These are phyloP conservation scores for Erythrocercus mccallii DNA, from an alignment of 2,113 vertebrate species.

Conservation along the genomic window DNA sequence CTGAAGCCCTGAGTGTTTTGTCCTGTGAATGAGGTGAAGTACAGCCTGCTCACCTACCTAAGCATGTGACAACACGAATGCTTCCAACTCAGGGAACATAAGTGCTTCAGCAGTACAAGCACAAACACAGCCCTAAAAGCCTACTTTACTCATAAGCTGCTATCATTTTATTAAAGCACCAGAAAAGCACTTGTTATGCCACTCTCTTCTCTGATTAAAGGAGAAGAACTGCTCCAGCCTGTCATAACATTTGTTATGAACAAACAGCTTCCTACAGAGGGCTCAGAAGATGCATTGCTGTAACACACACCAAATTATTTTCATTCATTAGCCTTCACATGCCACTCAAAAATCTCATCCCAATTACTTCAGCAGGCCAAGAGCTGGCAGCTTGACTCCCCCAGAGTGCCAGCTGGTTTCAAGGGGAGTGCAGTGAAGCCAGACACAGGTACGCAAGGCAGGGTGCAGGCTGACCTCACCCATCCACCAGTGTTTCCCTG, in stretches of 20 bases:
- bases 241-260: slow-evolving; percentile 42
- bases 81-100: neutral
- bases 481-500: neutral
- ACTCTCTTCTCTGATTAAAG: slow-evolving; percentile 33
- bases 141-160: neutral
- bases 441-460: neutral
- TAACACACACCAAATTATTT: neutral
- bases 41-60: neutral
- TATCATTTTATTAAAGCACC: slow-evolving; percentile 17
- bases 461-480: neutral
- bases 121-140: slow-evolving; percentile 4
- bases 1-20: neutral
- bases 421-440: neutral
- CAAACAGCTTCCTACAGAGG: slow-evolving; percentile 13
- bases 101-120: neutral
- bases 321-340: slow-evolving; percentile 8
- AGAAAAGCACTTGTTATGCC: slow-evolving; percentile 26
- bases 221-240: slow-evolving; percentile 24
- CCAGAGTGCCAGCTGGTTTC: neutral
- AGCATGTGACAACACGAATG: neutral
- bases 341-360: neutral
- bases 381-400: neutral
- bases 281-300: neutral
- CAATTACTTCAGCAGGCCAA: neutral
- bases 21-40: neutral